Base-by-base conservation (phyloP, 2,888 invertebrate species). In the Bombylius major region DNA sequence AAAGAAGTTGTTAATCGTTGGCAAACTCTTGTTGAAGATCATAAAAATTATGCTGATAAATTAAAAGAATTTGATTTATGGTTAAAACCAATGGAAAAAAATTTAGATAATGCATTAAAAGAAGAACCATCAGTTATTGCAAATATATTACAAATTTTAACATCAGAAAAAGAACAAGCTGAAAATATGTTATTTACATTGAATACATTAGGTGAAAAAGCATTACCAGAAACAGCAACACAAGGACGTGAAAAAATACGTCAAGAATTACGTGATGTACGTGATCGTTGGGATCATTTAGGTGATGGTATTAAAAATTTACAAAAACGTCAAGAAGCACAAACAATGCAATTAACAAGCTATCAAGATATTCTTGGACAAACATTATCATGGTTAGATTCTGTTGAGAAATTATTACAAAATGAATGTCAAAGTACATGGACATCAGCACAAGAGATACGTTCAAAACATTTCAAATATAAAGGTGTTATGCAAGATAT, bases 161-260 rank as follows among this genome's bases (percentile, higher is more conserved):
- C 86, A 51, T 78, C 87, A 11, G 94, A 94, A 68, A 82, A 84
- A 62, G 92, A 94, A 63, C 87, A 89, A 67, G 91, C 90, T 3
- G 86, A 89, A 64, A 84, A 85, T 64, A 83, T 88, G 64, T 78
- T 96, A 42, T 80, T 82, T 54, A 81, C 83, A 46, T 73, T 93
- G 23, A 84, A 86, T 13, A 79, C 84, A 5, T 80, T 87, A 1
- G 92, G 92, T 4, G 96, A 97, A 67, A 86, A 87, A 69, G 82
- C 96, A n/a, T 80, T 93, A 59, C 90, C 94, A 0, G 92, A 93
- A 71, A 97, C 95, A 4, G 89, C 94, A 11, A 87, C 95, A 0
- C 84, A 86, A 63, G 96, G 96, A 1, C 81, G 96, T 59, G 96
- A 97, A 71, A 82, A 80, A 54, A 86, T 96, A 56, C 81, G 96